A percentile compares a stretch with the other conserved stretches of the same genome.
Conservation (phyloP, 2,113 vertebrate genomes). For the Rissa tridactyla region DNA sequence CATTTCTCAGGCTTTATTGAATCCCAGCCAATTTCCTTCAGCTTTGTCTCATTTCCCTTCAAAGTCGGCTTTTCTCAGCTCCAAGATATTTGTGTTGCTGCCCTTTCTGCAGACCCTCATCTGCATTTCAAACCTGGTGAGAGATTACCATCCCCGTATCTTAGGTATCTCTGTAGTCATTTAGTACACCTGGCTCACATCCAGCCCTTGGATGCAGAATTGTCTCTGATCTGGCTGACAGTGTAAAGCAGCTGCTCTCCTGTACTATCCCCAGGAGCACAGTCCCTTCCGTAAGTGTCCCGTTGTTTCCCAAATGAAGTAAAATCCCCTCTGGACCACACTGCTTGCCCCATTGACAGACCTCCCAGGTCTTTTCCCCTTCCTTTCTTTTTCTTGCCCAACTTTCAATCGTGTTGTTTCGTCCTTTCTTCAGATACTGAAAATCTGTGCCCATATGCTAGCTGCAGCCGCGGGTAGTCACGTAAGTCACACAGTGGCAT, state of each 20-base stretch:
- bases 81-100: constrained; percentile 42
- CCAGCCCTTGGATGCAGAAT: constrained; percentile 32
- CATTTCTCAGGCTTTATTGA: constrained; percentile 46
- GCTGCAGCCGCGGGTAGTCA: neutral
- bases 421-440: neutral
- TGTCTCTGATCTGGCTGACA: constrained; percentile 44
- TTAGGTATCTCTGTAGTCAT: constrained; percentile 39
- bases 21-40: constrained; percentile 42
- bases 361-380: constrained; percentile 25
- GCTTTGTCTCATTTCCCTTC: constrained; percentile 52
- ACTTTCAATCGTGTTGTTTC: neutral
- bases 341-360: constrained; percentile 40
- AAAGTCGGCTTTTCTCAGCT: constrained; percentile 37
- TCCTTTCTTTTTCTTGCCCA: neutral
- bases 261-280: constrained; percentile 45
- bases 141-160: constrained; percentile 13
- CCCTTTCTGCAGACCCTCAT: constrained; percentile 55
- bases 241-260: constrained; percentile 57
- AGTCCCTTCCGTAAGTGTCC: constrained; percentile 12
- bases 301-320: constrained; percentile 33
- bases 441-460: neutral
- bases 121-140: constrained; percentile 58
- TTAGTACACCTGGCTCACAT: constrained; percentile 31
- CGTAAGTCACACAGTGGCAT: rapidly evolving
- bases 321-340: constrained; percentile 36